Evolutionary conservation across 2,113 vertebrate genomes (phyloP), one percentile per base, ranked within the genome.

Genomic region (Corydoras maculifer): DNA sequence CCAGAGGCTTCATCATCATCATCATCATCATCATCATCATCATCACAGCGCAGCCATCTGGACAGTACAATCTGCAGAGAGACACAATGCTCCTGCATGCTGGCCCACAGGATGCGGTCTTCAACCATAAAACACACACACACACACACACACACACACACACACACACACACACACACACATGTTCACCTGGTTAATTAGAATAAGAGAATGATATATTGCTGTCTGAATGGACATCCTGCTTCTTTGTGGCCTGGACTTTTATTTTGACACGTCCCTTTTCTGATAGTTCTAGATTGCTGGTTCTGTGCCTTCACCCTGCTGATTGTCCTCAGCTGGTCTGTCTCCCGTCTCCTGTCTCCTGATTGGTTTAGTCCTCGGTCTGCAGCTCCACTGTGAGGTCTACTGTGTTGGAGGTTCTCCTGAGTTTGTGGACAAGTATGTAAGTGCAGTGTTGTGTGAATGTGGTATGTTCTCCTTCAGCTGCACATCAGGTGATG

Each of bases 81-180:
- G 64, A 8, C 15, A 49, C 58, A 55, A 65, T 78, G 64, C 69
- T 50, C 29, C 25, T 75, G 69, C 49, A 57, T 64, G 65, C 30
- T 12, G 25, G 62, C 55, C 76, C 51, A 74, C 53, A 60, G 69
- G 72, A 78, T 68, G 32, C 14, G 62, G 59, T 60, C 63, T 71
- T 29, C 62, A 14, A 61, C 70, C 59, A 68, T 60, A 71, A 57
- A 5, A 62, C 62, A 67, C 31, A 64, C 69, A 68, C 54, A 13
- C 64, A 64, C 8, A 60, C 43, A 65, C 62, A 15, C 8, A 43
- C 35, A 43, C 35, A 43, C 7, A 8, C 35, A 3, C 54, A 13
- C 51, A 53, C 51, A 54, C 57, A 70, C 74, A 61, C 43, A 43
- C 4, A 65, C 62, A 61, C n/a, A 70, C 67, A 70, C 65, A 9